Evolutionary conservation across 1,140 invertebrate genomes (phyloP), one percentile per base, ranked within the genome.

Genomic region (Eriocheir sinensis): DNA sequence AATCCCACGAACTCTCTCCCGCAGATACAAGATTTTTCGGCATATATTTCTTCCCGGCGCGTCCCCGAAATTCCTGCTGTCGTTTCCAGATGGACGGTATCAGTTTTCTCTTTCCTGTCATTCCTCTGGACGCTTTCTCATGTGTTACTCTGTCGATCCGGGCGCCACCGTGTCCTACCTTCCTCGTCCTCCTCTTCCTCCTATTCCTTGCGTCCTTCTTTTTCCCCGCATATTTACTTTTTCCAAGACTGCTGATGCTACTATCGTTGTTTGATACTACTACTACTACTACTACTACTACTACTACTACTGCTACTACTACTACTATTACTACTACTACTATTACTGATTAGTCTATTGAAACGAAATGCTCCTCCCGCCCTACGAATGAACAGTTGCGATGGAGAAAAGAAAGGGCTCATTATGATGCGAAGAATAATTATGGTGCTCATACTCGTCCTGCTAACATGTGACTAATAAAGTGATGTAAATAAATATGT

Each of bases 41-140:
- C 27, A 72, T 72, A 72, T 72, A n/a, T 72, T 72, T 72, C 60
- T 72, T 72, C 27, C 21, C 60, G 12, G 27, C 60, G 48, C 21
- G 60, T 12, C 60, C 27, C 27, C 60, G 21, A 21, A 72, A 72
- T 72, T 72, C 60, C 27, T n/a, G 21, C 9, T 21, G 27, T 21
- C 60, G 60, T 72, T 72, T 72, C n/a, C 60, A 72, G 60, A 72
- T 72, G 60, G 60, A 72, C 60, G 60, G 27, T 72, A 72, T 72
- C 60, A 72, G 60, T 27, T 72, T 53, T 72, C 60, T 72, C 60
- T 72, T 72, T 21, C 21, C 60, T 72, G 60, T 72, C 60, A 72
- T 72, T 72, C 60, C 27, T 72, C 27, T 0, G 8, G 60, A 72
- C 27, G n/a, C 60, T 72, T 72, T 21, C 60, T 72, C 60, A 72